These are phyloP conservation scores for Tetrapedia diversipes DNA, from an alignment of 2,888 invertebrate species.

Conservation along the genomic window DNA sequence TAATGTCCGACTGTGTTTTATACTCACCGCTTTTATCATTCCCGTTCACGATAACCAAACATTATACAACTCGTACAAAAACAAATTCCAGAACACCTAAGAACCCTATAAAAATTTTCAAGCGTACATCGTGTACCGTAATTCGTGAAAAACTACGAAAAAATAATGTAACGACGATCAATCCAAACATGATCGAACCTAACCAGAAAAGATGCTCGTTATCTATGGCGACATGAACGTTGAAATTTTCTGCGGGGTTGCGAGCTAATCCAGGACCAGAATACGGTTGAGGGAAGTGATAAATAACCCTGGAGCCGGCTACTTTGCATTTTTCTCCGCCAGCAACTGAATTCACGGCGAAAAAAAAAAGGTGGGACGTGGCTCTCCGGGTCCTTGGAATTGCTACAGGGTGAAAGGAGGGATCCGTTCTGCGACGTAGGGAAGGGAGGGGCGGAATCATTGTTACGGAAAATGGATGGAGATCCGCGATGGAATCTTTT, in stretches of 20 bases:
- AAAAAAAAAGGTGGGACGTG: constrained; percentile 20
- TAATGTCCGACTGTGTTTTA: constrained; percentile 63
- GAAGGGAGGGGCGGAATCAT: constrained; percentile 62
- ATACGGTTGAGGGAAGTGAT: constrained; percentile 53
- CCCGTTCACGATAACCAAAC: too few species aligned
- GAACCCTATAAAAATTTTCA: too few species aligned
- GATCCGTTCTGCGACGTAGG: background rate
- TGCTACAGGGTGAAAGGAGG: background rate
- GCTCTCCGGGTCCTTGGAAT: background rate
- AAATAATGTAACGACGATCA: too few species aligned
- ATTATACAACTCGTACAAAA: background rate
- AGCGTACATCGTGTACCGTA: too few species aligned
- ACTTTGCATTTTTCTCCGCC: constrained; percentile 71
- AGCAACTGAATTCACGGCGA: constrained; percentile 8
- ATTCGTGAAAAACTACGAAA: too few species aligned
- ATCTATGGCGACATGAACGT: background rate
- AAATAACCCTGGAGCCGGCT: constrained; percentile 70
- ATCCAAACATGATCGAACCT: too few species aligned
- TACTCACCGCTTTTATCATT: too few species aligned
- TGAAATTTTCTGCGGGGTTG: background rate
- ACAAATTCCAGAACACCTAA: too few species aligned
- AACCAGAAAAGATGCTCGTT: background rate
- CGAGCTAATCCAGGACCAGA: constrained; percentile 21
- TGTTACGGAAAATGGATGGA: constrained; percentile 71
- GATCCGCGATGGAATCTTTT: constrained; percentile 71